These are phyloP conservation scores for Aix galericulata DNA, from an alignment of 2,113 vertebrate genomes.

Conservation along the genomic window DNA sequence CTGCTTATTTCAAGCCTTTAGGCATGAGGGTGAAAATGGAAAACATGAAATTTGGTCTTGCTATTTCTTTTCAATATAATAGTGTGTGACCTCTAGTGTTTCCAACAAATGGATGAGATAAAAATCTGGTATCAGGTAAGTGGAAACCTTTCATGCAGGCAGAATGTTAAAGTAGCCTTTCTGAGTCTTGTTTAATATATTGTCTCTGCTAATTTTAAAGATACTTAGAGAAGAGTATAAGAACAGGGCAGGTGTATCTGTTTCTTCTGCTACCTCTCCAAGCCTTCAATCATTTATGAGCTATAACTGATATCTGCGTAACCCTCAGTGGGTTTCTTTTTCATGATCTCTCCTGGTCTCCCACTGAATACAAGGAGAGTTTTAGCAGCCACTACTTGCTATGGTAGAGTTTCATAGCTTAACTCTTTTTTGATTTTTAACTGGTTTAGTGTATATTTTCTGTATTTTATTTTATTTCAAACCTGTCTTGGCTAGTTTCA, in stretches of 20 bases:
- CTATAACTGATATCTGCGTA: accelerated
- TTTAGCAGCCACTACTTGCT: not conserved
- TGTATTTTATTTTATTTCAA: not conserved
- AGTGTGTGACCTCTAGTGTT: not conserved
- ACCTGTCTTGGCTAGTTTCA: not conserved
- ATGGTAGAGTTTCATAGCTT: not conserved
- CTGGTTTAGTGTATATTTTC: accelerated
- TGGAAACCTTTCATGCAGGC: not conserved
- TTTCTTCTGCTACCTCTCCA: not conserved
- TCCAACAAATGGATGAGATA: not conserved
- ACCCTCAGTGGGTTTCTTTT: not conserved
- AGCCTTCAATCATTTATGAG: not conserved
- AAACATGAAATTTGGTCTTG: not conserved
- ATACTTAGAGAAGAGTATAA: not conserved
- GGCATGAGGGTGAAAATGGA: not conserved
- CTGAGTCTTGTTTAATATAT: not conserved
- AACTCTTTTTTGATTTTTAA: not conserved
- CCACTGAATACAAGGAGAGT: not conserved
- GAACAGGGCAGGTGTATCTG: not conserved
- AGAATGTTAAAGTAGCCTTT: not conserved
- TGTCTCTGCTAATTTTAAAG: not conserved
- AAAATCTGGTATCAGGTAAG: not conserved
- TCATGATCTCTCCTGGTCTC: not conserved
- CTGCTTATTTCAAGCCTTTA: not conserved
- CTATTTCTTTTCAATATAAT: not conserved